phyloP scores from a whole-genome alignment of 2,888 invertebrate species.

The Ommatoiulus sabulosus region DNA sequence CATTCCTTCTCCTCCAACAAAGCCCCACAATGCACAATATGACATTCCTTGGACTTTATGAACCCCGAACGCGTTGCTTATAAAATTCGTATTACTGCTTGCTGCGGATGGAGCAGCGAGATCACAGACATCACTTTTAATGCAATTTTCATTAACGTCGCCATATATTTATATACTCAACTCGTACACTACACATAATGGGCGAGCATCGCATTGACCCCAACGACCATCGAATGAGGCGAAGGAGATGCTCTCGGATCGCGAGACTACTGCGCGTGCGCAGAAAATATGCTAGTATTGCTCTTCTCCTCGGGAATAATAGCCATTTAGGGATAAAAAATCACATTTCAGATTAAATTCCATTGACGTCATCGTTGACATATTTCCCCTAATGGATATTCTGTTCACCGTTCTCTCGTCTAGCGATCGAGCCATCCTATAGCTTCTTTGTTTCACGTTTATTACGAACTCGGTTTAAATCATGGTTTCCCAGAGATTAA shows the following conservation, averaged over 20 bases:
- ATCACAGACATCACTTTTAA: slow-evolving; percentile 46
- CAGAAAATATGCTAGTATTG: neutral
- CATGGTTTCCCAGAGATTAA: neutral
- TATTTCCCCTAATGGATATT: slow-evolving; percentile 3
- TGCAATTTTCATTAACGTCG: slow-evolving; percentile 47
- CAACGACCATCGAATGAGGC: neutral
- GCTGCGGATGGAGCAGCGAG: neutral
- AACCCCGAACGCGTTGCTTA: slow-evolving; percentile 33
- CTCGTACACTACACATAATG: slow-evolving; percentile 8
- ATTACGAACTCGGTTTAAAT: neutral
- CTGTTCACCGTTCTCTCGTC: neutral
- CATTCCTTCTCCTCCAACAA: slow-evolving; percentile 44
- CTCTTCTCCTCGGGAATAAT: neutral
- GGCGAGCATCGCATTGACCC: neutral
- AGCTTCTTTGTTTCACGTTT: slow-evolving; percentile 16
- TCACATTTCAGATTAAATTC: slow-evolving; percentile 28
- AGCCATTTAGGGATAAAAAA: neutral
- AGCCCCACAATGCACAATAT: slow-evolving; percentile 46
- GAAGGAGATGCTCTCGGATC: neutral
- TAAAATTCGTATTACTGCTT: slow-evolving; percentile 14
- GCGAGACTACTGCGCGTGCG: neutral
- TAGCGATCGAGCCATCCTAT: neutral
- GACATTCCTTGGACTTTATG: slow-evolving; percentile 47
- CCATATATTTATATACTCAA: neutral
- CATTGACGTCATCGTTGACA: slow-evolving; percentile 46